phyloP scores from a whole-genome alignment of 64 coral and sea anemone species.

The Stichodactyla mertensii region DNA sequence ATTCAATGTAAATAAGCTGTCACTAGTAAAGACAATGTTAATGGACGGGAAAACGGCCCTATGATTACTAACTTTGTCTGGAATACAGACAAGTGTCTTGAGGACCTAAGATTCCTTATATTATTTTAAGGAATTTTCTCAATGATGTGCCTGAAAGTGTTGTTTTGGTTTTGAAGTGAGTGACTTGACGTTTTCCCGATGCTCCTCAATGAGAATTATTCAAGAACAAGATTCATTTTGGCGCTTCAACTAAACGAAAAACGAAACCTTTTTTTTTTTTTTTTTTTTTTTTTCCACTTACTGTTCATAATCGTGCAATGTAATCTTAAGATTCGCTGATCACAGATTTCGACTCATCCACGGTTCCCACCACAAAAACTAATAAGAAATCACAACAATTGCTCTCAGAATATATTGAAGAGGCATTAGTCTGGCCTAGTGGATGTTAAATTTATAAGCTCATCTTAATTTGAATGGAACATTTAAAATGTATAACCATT shows the following conservation, averaged over 20 bases:
- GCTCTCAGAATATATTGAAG: background rate
- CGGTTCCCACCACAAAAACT: background rate
- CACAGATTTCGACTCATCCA: slow-evolving; percentile 1
- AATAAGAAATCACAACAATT: slow-evolving; percentile 4
- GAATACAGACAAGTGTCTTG: background rate
- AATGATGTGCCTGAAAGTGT: background rate
- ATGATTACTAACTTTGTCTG: background rate
- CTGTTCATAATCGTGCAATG: background rate
- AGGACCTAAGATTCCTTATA: background rate
- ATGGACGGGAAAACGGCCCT: background rate
- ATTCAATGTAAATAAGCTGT: background rate
- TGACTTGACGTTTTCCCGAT: background rate
- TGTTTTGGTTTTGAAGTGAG: background rate
- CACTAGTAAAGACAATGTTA: background rate
- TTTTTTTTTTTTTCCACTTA: background rate
- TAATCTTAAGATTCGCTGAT: background rate
- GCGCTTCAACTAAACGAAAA: background rate
- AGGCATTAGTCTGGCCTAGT: background rate
- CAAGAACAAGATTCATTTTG: background rate
- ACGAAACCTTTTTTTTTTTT: background rate
- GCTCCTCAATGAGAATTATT: background rate
- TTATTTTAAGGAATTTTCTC: background rate
- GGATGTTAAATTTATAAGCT: background rate
- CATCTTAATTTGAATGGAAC: background rate
- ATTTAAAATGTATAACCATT: background rate